A percentile compares a stretch with the other conserved stretches of the same genome.
Conservation (phyloP, 2,888 invertebrate species). For the Chloromyia formosa region DNA sequence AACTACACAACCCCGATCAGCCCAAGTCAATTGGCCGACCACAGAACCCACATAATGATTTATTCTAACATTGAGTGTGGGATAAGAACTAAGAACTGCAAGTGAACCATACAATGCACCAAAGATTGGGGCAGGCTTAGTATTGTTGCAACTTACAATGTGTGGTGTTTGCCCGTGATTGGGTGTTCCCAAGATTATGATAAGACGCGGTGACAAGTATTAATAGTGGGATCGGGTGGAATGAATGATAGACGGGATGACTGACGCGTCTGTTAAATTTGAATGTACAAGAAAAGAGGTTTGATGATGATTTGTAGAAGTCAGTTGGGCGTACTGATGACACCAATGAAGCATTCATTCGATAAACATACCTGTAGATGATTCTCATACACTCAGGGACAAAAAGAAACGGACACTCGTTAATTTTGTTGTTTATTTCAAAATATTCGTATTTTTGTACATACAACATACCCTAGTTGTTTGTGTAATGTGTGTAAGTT, state of each 20-base stretch:
- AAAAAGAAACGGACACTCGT: too few species aligned
- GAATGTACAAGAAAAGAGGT: not conserved
- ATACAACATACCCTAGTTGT: too few species aligned
- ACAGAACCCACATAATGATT: constrained; percentile 16
- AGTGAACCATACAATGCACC: not conserved
- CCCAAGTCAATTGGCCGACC: not conserved
- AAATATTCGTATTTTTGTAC: too few species aligned
- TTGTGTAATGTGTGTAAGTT: too few species aligned
- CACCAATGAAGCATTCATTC: too few species aligned
- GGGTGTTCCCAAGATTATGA: constrained; percentile 24
- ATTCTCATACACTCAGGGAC: too few species aligned
- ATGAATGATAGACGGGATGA: not conserved
- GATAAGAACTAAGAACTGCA: not conserved
- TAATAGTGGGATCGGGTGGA: constrained; percentile 6
- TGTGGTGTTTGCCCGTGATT: not conserved
- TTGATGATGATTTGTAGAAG: not conserved
- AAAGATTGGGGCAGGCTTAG: constrained; percentile 34
- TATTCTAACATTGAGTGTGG: constrained; percentile 18
- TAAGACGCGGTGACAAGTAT: constrained; percentile 29
- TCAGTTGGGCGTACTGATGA: not conserved
- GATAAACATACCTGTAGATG: too few species aligned
- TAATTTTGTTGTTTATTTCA: too few species aligned
- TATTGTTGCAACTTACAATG: not conserved
- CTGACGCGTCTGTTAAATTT: not conserved
- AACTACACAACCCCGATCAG: not conserved